These are phyloP conservation scores for Eurytoma californica DNA, from an alignment of 2,888 invertebrate species.

Conservation along the genomic window DNA sequence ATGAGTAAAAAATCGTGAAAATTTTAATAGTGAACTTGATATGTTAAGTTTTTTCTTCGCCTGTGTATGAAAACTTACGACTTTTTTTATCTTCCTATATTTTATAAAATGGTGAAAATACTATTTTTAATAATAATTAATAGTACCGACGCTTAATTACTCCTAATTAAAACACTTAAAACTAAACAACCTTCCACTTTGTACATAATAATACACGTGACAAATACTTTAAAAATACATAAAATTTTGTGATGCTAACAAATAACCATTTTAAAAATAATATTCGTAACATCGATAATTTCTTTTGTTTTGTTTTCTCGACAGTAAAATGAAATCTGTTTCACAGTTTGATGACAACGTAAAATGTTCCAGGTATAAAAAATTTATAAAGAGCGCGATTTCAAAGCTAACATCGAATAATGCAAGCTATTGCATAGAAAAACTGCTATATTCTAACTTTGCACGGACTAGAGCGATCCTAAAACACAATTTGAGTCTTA, in stretches of 20 bases:
- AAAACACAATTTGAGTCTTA: conserved; percentile 43
- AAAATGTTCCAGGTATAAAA: conserved; percentile 7
- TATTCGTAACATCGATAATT: conserved; percentile 23
- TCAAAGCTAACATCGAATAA: conserved; percentile 50
- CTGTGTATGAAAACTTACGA: conserved; percentile 33
- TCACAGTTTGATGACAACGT: conserved; percentile 12
- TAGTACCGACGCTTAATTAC: conserved; percentile 47
- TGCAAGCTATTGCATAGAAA: conserved; percentile 42
- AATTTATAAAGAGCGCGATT: conserved; percentile 29
- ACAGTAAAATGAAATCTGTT: conserved; percentile 20
- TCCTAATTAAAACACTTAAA: conserved; percentile 53
- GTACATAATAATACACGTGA: conserved; percentile 55
- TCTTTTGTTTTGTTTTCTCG: background rate
- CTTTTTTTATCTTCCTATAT: conserved; percentile 31
- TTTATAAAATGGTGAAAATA: conserved; percentile 54
- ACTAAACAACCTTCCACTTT: conserved; percentile 56
- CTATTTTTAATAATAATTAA: conserved; percentile 44
- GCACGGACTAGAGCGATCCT: conserved; percentile 55
- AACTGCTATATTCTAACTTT: conserved; percentile 38
- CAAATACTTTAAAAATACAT: conserved; percentile 40
- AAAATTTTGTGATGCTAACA: conserved; percentile 39
- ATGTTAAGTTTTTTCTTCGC: conserved; percentile 43
- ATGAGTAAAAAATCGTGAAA: conserved; percentile 47
- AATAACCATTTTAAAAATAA: conserved; percentile 30
- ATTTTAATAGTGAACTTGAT: conserved; percentile 47